Conservation (phyloP, 2,797 vertebrate species). For the Hyperoplus immaculatus region DNA sequence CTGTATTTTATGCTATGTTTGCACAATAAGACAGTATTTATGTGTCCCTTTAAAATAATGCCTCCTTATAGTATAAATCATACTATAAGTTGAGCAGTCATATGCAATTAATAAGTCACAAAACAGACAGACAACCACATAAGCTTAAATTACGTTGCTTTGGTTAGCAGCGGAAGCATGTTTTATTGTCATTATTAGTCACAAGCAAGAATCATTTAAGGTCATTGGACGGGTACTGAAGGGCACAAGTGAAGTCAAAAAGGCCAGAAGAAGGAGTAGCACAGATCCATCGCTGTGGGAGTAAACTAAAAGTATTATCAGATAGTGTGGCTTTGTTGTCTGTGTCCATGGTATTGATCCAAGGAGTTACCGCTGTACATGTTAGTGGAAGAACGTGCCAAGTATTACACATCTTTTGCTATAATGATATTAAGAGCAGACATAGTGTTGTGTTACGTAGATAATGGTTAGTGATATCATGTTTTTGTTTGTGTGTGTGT, state of each 20-base stretch:
- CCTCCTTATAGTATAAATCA: constrained; percentile 10
- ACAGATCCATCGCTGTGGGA: constrained; percentile 3
- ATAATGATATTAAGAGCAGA: constrained; percentile 22
- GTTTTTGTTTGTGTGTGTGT: constrained; percentile 25
- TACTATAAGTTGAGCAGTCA: constrained; percentile 14
- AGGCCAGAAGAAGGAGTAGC: constrained; percentile 13
- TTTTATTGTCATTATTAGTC: constrained; percentile 70
- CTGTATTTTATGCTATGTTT: background rate
- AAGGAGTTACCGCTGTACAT: background rate
- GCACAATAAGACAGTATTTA: constrained; percentile 6
- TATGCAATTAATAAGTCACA: constrained; percentile 11
- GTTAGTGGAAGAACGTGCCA: constrained; percentile 6
- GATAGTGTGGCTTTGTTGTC: constrained; percentile 15
- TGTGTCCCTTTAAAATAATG: background rate
- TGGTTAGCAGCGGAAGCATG: constrained; percentile 40
- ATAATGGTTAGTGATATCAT: background rate
- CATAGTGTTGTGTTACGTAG: background rate
- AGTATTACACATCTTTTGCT: constrained; percentile 19
- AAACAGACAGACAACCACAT: constrained; percentile 1
- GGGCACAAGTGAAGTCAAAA: constrained; percentile 49
- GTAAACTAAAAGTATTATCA: constrained; percentile 29
- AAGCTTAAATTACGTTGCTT: constrained; percentile 35
- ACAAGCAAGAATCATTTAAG: constrained; percentile 45
- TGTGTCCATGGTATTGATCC: constrained; percentile 5
- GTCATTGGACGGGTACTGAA: constrained; percentile 64